Base-by-base conservation (phyloP, 2,797 vertebrate genomes). In the Etheostoma perlongum region DNA sequence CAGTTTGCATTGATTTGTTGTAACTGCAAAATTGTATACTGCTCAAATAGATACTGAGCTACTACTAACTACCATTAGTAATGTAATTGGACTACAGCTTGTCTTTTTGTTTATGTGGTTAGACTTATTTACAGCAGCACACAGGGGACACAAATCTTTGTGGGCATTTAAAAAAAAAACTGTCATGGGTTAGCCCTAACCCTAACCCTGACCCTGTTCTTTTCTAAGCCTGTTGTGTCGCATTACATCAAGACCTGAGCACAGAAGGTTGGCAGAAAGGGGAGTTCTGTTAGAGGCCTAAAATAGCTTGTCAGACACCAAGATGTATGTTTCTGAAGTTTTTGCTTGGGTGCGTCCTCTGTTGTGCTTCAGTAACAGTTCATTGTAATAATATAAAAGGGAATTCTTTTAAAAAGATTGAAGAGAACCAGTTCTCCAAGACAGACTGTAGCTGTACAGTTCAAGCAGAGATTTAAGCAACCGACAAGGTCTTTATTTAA, bases 211-310 rank as follows among this genome's bases (percentile, higher is more conserved):
- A 25, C 25, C 27, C 27, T 27, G 27, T 27, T 27, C 27, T 27
- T 61, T 49, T 67, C 15, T 47, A 33, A 21, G 58, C 23, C 61
- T 65, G 13, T 63, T 65, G 67, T 61, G 64, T 33, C n/a, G 7
- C 73, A 78, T 79, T 70, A 79, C 80, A 90, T 82, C 73, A 76
- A 73, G 16, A 87, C 71, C 61, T 62, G 71, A 72, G 25, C 53
- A 73, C 83, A 93, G 93, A 93, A 95, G 94, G 91, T 89, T 90
- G 91, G 85, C 79, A 86, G 70, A 84, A 73, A 91, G 91, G 93
- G 93, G 89, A 94, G 82, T 93, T 94, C 78, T 92, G 73, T 65
- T 12, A 40, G 21, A 72, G 40, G 61, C 71, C 84, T 69, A 85
- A 93, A 93, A 93, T 91, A 91, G 81, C 87, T 60, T 3, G 33